These are phyloP conservation scores for Copidosoma aretas DNA, from an alignment of 2,888 invertebrate genomes.

Conservation along the genomic window DNA sequence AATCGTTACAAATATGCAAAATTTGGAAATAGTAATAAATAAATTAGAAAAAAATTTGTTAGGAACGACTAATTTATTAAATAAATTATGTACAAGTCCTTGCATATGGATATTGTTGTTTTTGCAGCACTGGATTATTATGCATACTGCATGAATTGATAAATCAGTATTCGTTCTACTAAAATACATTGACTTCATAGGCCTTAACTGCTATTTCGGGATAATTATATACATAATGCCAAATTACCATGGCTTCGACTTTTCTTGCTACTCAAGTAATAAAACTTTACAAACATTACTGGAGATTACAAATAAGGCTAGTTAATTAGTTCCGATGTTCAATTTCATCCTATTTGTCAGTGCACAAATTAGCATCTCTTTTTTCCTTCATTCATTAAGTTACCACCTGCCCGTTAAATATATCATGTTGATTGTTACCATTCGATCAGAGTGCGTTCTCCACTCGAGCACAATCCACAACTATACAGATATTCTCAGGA, in stretches of 20 bases:
- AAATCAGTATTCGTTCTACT: slow-evolving; percentile 52
- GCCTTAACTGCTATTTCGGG: slow-evolving; percentile 53
- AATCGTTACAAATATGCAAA: not conserved
- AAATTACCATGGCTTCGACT: slow-evolving; percentile 42
- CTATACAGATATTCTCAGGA: slow-evolving; percentile 56
- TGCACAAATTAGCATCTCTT: slow-evolving; percentile 22
- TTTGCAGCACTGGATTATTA: slow-evolving; percentile 52
- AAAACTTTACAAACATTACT: slow-evolving; percentile 43
- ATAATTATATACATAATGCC: slow-evolving; percentile 50
- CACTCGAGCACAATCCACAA: slow-evolving; percentile 49
- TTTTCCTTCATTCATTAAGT: slow-evolving; percentile 22
- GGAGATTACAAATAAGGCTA: slow-evolving; percentile 40
- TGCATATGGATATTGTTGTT: slow-evolving; percentile 48
- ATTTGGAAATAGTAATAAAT: not conserved
- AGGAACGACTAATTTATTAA: slow-evolving; percentile 57
- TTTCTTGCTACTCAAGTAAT: slow-evolving; percentile 40
- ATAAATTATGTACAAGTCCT: slow-evolving; percentile 59
- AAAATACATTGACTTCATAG: slow-evolving; percentile 60
- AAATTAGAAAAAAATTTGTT: slow-evolving; percentile 21
- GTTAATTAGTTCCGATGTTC: slow-evolving; percentile 30
- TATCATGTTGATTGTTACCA: not conserved
- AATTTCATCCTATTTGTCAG: slow-evolving; percentile 33
- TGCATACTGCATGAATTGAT: slow-evolving; percentile 51
- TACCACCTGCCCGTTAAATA: slow-evolving; percentile 33
- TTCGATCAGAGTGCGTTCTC: slow-evolving; percentile 41